Evolutionary conservation across 2,888 invertebrate genomes (phyloP).

Genomic region (Zelleria hepariella): DNA sequence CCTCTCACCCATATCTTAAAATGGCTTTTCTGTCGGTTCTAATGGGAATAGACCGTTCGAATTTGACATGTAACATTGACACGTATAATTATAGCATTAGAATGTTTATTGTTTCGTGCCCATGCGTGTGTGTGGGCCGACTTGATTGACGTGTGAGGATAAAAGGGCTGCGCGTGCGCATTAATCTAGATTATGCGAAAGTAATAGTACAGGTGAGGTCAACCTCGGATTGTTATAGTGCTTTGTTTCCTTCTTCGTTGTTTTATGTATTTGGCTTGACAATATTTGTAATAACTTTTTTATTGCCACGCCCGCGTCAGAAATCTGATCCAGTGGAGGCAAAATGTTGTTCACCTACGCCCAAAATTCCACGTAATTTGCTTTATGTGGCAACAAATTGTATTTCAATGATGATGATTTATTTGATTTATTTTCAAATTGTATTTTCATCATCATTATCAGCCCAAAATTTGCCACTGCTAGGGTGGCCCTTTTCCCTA

Average conservation of each 20-base stretch:
- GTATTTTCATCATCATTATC: no score
- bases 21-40: neutral
- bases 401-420: no score
- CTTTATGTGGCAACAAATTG: no score
- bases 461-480: no score
- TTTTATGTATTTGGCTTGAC: neutral
- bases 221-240: neutral
- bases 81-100: constrained; percentile 5
- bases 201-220: neutral
- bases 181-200: constrained; percentile 3
- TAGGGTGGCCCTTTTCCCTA: no score
- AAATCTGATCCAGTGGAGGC: neutral
- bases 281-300: neutral
- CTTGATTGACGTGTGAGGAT: constrained; percentile 5
- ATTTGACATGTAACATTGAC: constrained; percentile 6
- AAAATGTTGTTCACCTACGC: no score
- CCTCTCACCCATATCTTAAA: no score
- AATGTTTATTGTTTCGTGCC: constrained; percentile 6
- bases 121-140: constrained; percentile 5
- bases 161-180: neutral
- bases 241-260: neutral
- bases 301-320: neutral
- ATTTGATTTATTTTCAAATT: no score
- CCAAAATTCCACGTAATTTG: neutral
- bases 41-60: neutral